Evolutionary conservation across 2,797 vertebrate genomes (phyloP), one percentile per base, ranked within the genome.

Genomic region (Myoxocephalus aenaeus): DNA sequence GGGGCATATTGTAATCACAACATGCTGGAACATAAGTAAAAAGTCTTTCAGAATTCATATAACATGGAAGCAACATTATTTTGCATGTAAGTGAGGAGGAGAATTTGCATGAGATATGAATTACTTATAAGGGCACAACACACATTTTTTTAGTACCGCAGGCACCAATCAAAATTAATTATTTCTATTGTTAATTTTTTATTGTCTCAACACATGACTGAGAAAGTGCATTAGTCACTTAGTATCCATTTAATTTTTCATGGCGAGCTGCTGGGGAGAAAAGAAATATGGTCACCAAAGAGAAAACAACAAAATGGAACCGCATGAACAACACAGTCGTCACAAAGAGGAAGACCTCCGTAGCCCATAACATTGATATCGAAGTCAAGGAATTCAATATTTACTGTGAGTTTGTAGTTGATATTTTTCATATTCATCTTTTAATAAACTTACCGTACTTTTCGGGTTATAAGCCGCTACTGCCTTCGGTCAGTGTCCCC

Each of bases 141-240:
- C 86, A 94, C 93, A 93, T 96, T 96, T 96, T 94, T 94, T 69
- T 95, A 34, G 93, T 93, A 93, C 95, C 95, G 94, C 90, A 70
- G 92, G 92, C 93, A 96, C 95, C 95, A 96, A 97, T 97, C 95
- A 96, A 96, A 96, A 96, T 97, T 93, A 95, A 95, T 95, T 97
- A 96, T 94, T 92, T 95, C 94, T 92, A 89, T 92, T 93, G 93
- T 97, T 96, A 96, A 97, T 96, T 96, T 97, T 98, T 97, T 90
- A 97, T 96, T 82, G 89, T 93, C 92, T 92, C 93, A 93, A 94
- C 95, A 92, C 87, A 89, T 81, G 92, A 95, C 91, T 88, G 88
- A 95, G 95, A 94, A 96, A 96, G 94, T 95, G 93, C 95, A 96
- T 96, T 96, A 96, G 95, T 94, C 91, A 93, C 95, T 96, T 94